Evolutionary conservation across 2,888 invertebrate species (phyloP).

Genomic region (Xanthia togata): DNA sequence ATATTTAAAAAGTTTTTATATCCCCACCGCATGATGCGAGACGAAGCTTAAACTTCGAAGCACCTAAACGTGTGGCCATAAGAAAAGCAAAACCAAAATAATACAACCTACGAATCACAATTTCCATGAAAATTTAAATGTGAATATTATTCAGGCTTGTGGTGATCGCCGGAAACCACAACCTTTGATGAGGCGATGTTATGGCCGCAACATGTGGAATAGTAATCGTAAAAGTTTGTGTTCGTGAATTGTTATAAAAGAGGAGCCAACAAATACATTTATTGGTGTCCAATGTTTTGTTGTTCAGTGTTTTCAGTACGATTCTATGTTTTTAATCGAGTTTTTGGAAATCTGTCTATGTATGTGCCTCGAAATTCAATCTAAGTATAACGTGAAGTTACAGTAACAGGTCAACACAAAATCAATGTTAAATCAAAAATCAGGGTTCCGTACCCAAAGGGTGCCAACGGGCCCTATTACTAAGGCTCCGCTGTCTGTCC

Average conservation of each 20-base stretch:
- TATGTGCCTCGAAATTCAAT: too few species aligned
- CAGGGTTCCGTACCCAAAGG: too few species aligned
- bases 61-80: constrained; percentile 42
- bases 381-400: too few species aligned
- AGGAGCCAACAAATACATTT: constrained; percentile 37
- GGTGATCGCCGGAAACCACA: constrained; percentile 47
- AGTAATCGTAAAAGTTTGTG: constrained; percentile 44
- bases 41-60: constrained; percentile 42
- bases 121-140: constrained; percentile 24
- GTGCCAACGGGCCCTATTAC: too few species aligned
- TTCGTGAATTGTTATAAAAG: constrained; percentile 48
- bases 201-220: constrained; percentile 41
- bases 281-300: constrained; percentile 37
- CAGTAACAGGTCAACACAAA: too few species aligned
- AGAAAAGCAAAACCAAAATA: constrained; percentile 22
- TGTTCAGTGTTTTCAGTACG: constrained; percentile 9
- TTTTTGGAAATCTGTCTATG: too few species aligned
- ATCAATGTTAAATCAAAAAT: too few species aligned
- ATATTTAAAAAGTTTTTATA: constrained; percentile 61
- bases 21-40: constrained; percentile 43
- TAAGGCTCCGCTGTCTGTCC: too few species aligned
- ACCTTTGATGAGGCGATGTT: constrained; percentile 49
- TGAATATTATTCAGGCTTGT: constrained; percentile 33
- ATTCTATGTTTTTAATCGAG: not conserved
- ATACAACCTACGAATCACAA: not conserved